A percentile compares a stretch with the other conserved stretches of the same genome.
These are phyloP conservation scores for Brenthis ino DNA, from an alignment of 2,888 invertebrate species.

Conservation along the genomic window DNA sequence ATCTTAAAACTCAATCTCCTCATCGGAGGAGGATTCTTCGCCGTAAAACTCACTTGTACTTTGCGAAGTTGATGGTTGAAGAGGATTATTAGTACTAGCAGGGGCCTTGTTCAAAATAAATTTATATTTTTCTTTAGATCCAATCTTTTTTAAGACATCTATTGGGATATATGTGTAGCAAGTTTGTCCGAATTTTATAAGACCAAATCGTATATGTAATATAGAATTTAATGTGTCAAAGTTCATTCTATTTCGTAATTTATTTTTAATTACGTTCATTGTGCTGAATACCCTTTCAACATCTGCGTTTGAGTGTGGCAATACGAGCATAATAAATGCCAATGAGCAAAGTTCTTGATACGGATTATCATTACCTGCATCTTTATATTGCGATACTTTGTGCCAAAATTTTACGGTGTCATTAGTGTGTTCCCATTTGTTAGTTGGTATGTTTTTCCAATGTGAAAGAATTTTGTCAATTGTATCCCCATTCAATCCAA, in stretches of 20 bases:
- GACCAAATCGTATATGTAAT: background rate
- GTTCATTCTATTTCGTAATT: background rate
- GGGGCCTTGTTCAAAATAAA: background rate
- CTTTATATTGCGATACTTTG: constrained; percentile 14
- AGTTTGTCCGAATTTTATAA: constrained; percentile 12
- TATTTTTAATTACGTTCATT: constrained; percentile 27
- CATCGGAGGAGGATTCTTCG: no score
- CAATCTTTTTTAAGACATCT: background rate
- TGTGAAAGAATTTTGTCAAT: constrained; percentile 27
- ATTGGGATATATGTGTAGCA: constrained; percentile 6
- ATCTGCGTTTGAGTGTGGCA: constrained; percentile 36
- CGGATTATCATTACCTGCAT: constrained; percentile 22
- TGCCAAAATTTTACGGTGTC: constrained; percentile 5
- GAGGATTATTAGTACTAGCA: background rate
- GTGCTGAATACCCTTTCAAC: constrained; percentile 29
- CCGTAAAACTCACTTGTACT: no score
- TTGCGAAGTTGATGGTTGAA: background rate
- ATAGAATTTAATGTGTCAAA: background rate
- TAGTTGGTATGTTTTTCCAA: constrained; percentile 20
- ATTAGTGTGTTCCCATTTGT: constrained; percentile 12
- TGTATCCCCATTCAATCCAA: background rate
- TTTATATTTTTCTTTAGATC: background rate
- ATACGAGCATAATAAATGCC: constrained; percentile 22
- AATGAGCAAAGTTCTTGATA: constrained; percentile 27
- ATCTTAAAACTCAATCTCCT: no score